Percentiles rank a stretch among this genome's conserved stretches.
phyloP scores from a whole-genome alignment of 1,140 invertebrate species.

The Fopius arisanus region DNA sequence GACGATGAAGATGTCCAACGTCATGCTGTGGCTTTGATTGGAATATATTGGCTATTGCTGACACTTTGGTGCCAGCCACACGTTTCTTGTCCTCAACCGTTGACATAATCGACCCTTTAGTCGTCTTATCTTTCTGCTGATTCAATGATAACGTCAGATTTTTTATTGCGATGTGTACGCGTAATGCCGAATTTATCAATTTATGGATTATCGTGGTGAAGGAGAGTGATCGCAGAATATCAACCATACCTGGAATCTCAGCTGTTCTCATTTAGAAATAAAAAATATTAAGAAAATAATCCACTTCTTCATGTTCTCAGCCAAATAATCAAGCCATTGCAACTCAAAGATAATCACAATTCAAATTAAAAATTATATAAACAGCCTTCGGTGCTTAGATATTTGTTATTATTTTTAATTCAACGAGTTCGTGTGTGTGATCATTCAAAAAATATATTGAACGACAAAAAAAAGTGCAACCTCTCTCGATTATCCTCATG shows the following conservation, averaged over 20 bases:
- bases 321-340: neutral
- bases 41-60: constrained; percentile 90
- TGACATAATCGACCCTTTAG: constrained; percentile 46
- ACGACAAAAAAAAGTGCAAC: too few relatives aligned
- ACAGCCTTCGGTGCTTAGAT: too few relatives aligned
- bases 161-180: constrained; percentile 19
- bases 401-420: too few relatives aligned
- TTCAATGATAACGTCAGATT: constrained; percentile 17
- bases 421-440: too few relatives aligned
- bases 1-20: constrained; percentile 25
- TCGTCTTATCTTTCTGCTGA: constrained; percentile 21
- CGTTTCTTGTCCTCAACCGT: constrained; percentile 77
- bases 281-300: neutral
- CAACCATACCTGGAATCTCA: constrained; percentile 32
- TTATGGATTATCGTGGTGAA: constrained; percentile 27
- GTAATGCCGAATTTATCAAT: constrained; percentile 24
- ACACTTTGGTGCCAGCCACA: constrained; percentile 81
- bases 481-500: too few relatives aligned
- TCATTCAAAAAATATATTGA: too few relatives aligned
- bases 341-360: neutral
- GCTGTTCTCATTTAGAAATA: constrained; percentile 12
- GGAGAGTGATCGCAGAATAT: constrained; percentile 27
- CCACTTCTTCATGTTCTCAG: neutral
- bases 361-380: too few relatives aligned
- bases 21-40: constrained; percentile 70